These are phyloP conservation scores for Drosophila percnosoma DNA, from an alignment of 2,888 invertebrate genomes.

Conservation along the genomic window DNA sequence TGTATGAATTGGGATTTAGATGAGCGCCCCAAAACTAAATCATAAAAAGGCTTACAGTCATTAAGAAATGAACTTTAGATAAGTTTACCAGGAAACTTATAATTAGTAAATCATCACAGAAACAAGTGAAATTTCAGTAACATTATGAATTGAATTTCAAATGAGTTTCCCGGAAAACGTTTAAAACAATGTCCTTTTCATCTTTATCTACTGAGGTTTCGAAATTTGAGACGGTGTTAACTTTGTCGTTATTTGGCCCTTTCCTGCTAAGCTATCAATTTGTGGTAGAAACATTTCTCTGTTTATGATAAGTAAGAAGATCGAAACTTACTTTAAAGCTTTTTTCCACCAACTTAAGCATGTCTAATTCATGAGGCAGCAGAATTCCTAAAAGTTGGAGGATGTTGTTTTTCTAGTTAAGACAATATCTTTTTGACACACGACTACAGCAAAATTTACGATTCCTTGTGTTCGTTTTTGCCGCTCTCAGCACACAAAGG, in stretches of 20 bases:
- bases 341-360: not conserved
- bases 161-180: not conserved
- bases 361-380: not conserved
- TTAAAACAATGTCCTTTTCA: not conserved
- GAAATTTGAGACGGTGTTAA: not conserved
- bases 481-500: not conserved
- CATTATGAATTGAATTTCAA: not conserved
- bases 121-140: not conserved
- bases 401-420: not conserved
- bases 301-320: not conserved
- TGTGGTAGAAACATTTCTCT: not conserved
- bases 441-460: not conserved
- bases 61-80: not conserved
- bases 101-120: not conserved
- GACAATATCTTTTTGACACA: not conserved
- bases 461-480: not conserved
- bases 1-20: not conserved
- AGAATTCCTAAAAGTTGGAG: not conserved
- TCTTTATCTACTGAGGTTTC: not conserved
- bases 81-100: not conserved
- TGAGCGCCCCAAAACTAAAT: not conserved
- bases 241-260: not conserved
- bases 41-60: not conserved
- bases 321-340: not conserved
- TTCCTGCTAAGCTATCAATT: not conserved